These are phyloP conservation scores for Nezara viridula DNA, from an alignment of 2,888 invertebrate genomes.

Conservation along the genomic window DNA sequence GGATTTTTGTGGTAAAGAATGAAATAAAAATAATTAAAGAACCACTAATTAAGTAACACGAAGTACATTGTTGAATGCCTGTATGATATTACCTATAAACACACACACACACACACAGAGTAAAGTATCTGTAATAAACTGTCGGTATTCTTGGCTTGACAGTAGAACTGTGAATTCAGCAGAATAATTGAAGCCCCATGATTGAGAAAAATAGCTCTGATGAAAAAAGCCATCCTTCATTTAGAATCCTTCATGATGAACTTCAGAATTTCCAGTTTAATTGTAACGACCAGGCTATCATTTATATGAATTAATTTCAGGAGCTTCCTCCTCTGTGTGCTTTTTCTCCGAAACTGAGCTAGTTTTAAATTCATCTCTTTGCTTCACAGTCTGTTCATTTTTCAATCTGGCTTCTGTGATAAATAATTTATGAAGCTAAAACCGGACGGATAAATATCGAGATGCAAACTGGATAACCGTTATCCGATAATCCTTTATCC, in stretches of 20 bases:
- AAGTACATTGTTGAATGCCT: too few species aligned
- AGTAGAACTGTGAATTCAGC: not conserved
- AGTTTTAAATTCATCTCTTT: not conserved
- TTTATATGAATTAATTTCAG: not conserved
- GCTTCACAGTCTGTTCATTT: not conserved
- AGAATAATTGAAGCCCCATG: not conserved
- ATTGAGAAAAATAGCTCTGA: not conserved
- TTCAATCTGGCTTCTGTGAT: not conserved
- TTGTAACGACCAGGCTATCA: not conserved
- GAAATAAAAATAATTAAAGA: too few species aligned
- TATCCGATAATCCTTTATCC: not conserved
- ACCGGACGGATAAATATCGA: not conserved
- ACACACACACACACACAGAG: too few species aligned
- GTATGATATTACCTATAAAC: too few species aligned
- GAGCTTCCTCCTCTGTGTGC: not conserved
- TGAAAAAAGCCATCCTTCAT: not conserved
- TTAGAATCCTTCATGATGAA: too few species aligned
- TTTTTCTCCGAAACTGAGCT: not conserved
- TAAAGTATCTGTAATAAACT: too few species aligned
- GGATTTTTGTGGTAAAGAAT: too few species aligned
- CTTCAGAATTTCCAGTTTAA: not conserved
- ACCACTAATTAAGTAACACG: too few species aligned
- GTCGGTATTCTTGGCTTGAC: too few species aligned
- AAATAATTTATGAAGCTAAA: not conserved
- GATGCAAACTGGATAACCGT: not conserved